A percentile compares a stretch with the other conserved stretches of the same genome.
Conservation (phyloP, 2,888 invertebrate genomes). For the Cosmopolites sordidus region DNA sequence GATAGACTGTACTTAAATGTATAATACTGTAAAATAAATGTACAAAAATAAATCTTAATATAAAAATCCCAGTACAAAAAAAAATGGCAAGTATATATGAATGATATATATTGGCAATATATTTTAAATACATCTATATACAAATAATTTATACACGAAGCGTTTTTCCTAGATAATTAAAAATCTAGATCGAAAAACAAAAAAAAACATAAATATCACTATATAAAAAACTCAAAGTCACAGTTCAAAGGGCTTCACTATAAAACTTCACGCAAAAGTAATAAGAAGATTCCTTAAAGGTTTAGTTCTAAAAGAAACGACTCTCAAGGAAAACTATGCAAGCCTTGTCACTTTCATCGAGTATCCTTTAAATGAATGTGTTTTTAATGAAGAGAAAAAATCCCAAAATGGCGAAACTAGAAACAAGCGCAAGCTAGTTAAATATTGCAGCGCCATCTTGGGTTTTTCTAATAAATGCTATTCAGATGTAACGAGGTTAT, state of each 20-base stretch:
- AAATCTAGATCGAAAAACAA: conserved; percentile 9
- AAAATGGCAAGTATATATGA: conserved; percentile 37
- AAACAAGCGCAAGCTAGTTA: neutral
- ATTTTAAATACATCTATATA: conserved; percentile 40
- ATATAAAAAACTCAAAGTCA: too few species aligned
- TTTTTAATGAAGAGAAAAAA: too few species aligned
- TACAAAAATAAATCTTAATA: conserved; percentile 37
- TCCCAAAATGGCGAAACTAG: too few species aligned
- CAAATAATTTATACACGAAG: conserved; percentile 38
- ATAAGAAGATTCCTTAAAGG: too few species aligned
- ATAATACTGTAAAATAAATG: conserved; percentile 41
- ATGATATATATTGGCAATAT: conserved; percentile 34
- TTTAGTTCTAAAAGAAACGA: too few species aligned
- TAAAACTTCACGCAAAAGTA: too few species aligned
- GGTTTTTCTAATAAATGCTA: neutral
- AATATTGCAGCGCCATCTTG: conserved; percentile 2
- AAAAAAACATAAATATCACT: conserved; percentile 1
- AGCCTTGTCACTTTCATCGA: too few species aligned
- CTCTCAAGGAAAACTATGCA: too few species aligned
- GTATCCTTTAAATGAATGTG: too few species aligned
- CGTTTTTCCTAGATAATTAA: conserved; percentile 15
- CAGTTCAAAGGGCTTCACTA: too few species aligned
- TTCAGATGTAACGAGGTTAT: neutral
- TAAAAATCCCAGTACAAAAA: conserved; percentile 28
- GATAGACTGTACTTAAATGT: conserved; percentile 29